Conservation (phyloP, 2,888 invertebrate species). For the Dorcus parallelipipedus region DNA sequence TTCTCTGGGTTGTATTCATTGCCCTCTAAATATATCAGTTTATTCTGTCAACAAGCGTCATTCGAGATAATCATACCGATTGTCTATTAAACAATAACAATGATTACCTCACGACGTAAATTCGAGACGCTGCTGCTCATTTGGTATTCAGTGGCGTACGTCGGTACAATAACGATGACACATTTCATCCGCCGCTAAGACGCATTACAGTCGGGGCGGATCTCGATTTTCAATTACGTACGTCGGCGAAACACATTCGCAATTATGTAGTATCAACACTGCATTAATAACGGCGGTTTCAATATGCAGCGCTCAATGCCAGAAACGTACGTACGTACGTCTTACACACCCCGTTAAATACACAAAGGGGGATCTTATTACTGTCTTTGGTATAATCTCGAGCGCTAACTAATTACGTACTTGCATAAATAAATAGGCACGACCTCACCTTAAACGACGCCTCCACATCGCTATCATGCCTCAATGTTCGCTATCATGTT, state of each 20-base stretch:
- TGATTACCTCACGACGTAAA: too few relatives aligned
- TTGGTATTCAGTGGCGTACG: too few relatives aligned
- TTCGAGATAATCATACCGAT: too few relatives aligned
- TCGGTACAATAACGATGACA: too few relatives aligned
- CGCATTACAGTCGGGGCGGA: neutral
- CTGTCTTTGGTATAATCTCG: neutral
- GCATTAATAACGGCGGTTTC: neutral
- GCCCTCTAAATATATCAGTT: too few relatives aligned
- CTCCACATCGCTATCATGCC: too few relatives aligned
- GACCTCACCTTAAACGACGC: too few relatives aligned
- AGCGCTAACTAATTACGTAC: neutral
- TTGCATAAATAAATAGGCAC: neutral
- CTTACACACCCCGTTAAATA: neutral
- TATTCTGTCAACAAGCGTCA: too few relatives aligned
- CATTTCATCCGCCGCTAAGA: neutral
- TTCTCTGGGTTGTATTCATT: too few relatives aligned
- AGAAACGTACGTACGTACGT: neutral
- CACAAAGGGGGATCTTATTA: neutral
- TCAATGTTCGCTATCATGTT: too few relatives aligned
- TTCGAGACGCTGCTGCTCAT: too few relatives aligned
- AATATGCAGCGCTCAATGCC: neutral
- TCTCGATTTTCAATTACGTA: slow-evolving; percentile 7
- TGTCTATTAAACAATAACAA: too few relatives aligned
- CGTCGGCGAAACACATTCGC: slow-evolving; percentile 1
- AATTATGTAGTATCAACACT: slow-evolving; percentile 3